phyloP scores from a whole-genome alignment of 2,797 vertebrate species.

The Coracias cyanogaster region DNA sequence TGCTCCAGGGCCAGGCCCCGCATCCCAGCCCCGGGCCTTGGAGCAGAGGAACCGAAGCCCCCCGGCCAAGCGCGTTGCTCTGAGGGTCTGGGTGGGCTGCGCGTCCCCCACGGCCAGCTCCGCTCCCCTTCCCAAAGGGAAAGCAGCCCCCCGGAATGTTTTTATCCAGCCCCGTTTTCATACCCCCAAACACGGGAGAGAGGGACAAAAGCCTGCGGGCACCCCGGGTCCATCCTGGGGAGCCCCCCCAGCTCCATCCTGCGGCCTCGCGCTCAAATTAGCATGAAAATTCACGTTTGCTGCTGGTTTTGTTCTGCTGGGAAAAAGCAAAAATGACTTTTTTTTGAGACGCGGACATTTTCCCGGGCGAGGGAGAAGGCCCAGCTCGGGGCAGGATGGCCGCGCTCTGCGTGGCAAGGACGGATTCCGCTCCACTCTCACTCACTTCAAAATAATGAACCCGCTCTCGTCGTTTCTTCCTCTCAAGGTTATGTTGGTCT shows the following conservation, averaged over 20 bases:
- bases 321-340: neutral
- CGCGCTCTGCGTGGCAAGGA: neutral
- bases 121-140: neutral
- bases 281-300: neutral
- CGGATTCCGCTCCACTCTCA: slow-evolving; percentile 14
- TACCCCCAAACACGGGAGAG: accelerated
- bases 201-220: neutral
- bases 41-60: accelerated
- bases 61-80: accelerated
- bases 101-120: neutral
- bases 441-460: slow-evolving; percentile 54
- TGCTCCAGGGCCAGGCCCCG: accelerated
- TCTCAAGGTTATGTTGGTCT: slow-evolving; percentile 12
- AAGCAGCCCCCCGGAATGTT: neutral
- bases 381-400: neutral
- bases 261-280: neutral
- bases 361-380: accelerated
- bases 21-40: accelerated
- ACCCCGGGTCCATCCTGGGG: accelerated
- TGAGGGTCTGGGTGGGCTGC: accelerated
- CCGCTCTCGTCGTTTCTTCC: slow-evolving; percentile 46
- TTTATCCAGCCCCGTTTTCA: accelerated
- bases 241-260: neutral
- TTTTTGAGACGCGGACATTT: neutral
- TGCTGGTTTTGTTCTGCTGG: neutral